Percentiles rank a stretch among this genome's conserved stretches.
Evolutionary conservation across 2,888 invertebrate genomes (phyloP).

Genomic region (Eumerus sabulonum): DNA sequence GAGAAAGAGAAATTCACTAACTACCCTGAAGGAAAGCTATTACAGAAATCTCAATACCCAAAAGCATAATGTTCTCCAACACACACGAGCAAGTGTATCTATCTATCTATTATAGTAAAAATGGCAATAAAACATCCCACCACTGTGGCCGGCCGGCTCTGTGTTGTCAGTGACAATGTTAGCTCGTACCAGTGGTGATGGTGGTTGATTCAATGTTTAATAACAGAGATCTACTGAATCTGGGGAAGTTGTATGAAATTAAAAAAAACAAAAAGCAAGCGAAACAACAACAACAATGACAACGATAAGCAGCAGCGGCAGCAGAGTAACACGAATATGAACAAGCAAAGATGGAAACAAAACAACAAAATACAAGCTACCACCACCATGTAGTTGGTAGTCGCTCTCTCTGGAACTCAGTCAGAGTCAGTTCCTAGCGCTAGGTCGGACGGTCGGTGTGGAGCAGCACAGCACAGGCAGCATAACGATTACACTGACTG

Average conservation of each 20-base stretch:
- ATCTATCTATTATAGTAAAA: background rate
- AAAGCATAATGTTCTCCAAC: no score
- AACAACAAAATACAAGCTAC: background rate
- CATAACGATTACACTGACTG: conserved; percentile 32
- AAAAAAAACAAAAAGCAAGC: background rate
- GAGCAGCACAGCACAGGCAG: background rate
- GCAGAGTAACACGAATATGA: no score
- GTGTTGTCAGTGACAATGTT: no score
- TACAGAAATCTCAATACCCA: no score
- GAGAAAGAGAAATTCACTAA: no score
- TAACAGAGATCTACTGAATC: conserved; percentile 51
- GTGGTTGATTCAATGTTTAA: conserved; percentile 45
- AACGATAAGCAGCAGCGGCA: no score
- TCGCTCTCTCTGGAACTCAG: conserved; percentile 38
- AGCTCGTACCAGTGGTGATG: background rate
- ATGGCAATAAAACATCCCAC: conserved; percentile 8
- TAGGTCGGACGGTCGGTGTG: conserved; percentile 1
- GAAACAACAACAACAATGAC: conserved; percentile 6
- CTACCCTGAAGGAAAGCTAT: no score
- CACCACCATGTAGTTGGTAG: no score
- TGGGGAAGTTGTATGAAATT: conserved; percentile 2
- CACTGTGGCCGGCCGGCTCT: background rate
- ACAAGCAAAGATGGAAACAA: no score
- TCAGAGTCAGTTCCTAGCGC: conserved; percentile 1
- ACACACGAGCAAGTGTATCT: no score